phyloP scores from a whole-genome alignment of 2,797 vertebrate species.

The Enoplosus armatus region DNA sequence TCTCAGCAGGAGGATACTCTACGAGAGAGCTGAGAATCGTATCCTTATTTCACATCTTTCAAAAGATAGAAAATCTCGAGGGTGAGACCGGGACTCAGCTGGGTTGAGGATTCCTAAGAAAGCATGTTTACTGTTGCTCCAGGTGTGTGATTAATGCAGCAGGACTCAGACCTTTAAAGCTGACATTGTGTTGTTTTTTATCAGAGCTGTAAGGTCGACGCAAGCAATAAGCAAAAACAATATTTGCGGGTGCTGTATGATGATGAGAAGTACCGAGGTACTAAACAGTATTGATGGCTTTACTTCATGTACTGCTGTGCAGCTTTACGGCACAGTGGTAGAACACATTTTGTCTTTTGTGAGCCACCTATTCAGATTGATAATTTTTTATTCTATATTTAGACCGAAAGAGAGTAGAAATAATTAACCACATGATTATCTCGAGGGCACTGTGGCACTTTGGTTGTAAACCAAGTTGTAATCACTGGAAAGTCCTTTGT shows the following conservation, averaged over 20 bases:
- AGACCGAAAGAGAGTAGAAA: background rate
- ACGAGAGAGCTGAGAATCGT: slow-evolving; percentile 46
- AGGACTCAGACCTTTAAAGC: slow-evolving; percentile 23
- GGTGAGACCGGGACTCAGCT: slow-evolving; percentile 50
- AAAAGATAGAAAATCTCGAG: slow-evolving; percentile 43
- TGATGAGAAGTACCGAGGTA: slow-evolving; percentile 18
- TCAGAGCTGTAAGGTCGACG: slow-evolving; percentile 19
- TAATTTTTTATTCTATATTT: slow-evolving; percentile 26
- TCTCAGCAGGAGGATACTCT: slow-evolving; percentile 69
- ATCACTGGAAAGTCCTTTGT: background rate
- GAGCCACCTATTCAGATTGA: slow-evolving; percentile 11
- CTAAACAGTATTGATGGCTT: slow-evolving; percentile 26
- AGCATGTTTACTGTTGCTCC: slow-evolving; percentile 39
- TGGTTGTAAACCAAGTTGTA: slow-evolving; percentile 4
- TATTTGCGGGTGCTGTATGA: slow-evolving; percentile 28
- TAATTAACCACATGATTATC: background rate
- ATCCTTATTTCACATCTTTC: slow-evolving; percentile 69
- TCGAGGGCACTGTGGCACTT: background rate
- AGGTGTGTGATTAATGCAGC: slow-evolving; percentile 52
- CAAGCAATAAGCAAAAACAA: slow-evolving; percentile 8
- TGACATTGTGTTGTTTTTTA: slow-evolving; percentile 21
- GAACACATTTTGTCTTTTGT: slow-evolving; percentile 13
- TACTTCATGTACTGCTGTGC: slow-evolving; percentile 20
- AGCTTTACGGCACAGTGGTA: slow-evolving; percentile 18
- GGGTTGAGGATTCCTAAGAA: slow-evolving; percentile 57